Base-by-base conservation (phyloP, 2,888 invertebrate genomes). In the Erebia epiphron region DNA sequence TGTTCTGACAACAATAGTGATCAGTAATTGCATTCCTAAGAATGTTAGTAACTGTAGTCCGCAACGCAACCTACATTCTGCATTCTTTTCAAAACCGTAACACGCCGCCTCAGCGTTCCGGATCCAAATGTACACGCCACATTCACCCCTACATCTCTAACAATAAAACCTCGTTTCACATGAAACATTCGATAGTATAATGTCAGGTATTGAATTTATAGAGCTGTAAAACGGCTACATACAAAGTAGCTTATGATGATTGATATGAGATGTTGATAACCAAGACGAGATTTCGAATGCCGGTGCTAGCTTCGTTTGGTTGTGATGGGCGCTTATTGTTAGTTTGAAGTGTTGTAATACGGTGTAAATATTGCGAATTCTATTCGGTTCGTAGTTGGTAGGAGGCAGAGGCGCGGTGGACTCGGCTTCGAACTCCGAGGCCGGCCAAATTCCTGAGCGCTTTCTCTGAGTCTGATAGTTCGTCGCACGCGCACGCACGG, bases 11-110 rank as follows among this genome's bases (percentile, higher is more conserved):
- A 89, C 87, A 91, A 91, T 88, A 85, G 86, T 80, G 82, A 88
- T 89, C 85, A 75, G 57, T 68, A 70, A 77, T 78, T 87, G 86
- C 90, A 87, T 88, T 87, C 88, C 87, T 85, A 82, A 86, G 85
- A 89, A 85, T 86, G 87, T 81, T 87, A 79, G 87, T 90, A 90
- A 91, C 92, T 89, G 91, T 90, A 88, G 90, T 90, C 89, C 83
- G 86, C 86, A 87, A 84, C 87, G 88, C 90, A 92, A 92, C 92
- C 92, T 90, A 92, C 92, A 92, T 92, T 91, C 90, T 83, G 90
- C 91, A 93, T 93, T 93, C 92, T 93, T 93, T 92, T 89, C 89
- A 89, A 91, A 93, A 92, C 92, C 90, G 93, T 93, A 92, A 90
- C 91, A 92, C 88, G 87, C 89, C 89, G 89, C 85, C 91, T 89